Conservation (phyloP, 2,113 vertebrate species). For the Nothocercus nigrocapillus region DNA sequence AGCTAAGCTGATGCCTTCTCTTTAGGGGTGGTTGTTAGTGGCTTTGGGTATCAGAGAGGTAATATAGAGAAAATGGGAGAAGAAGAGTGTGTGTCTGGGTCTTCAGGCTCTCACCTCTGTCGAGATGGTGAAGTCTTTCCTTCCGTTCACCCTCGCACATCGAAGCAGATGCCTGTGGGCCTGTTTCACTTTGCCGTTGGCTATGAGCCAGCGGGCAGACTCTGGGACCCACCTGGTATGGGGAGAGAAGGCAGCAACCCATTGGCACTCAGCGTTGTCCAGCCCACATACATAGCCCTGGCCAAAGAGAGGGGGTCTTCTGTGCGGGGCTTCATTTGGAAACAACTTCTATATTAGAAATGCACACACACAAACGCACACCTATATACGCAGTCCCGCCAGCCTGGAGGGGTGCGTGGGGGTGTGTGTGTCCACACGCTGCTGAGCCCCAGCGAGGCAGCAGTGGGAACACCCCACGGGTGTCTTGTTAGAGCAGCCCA, state of each 20-base stretch:
- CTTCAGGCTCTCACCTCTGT: slow-evolving; percentile 38
- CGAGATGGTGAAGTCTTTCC: slow-evolving; percentile 38
- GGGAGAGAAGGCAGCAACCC: neutral
- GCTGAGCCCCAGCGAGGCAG: neutral
- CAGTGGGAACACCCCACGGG: neutral
- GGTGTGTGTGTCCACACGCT: neutral
- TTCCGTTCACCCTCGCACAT: slow-evolving; percentile 85
- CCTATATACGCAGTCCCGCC: neutral
- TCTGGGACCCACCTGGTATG: slow-evolving; percentile 89
- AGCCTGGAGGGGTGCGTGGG: neutral
- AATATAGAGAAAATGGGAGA: neutral
- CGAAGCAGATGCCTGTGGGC: slow-evolving; percentile 82
- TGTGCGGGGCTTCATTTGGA: neutral
- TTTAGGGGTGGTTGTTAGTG: neutral
- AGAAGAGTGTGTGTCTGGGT: neutral
- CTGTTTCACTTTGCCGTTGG: slow-evolving; percentile 77
- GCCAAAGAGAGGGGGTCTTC: neutral
- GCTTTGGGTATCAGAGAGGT: neutral
- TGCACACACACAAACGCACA: no score
- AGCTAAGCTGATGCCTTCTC: neutral
- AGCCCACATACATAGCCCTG: neutral
- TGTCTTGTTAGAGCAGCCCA: neutral
- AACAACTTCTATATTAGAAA: neutral
- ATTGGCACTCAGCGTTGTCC: neutral
- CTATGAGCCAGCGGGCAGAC: slow-evolving; percentile 90